Base-by-base conservation (phyloP, 53 echinoderm and acorn worm species). In the Mesocentrotus franciscanus region DNA sequence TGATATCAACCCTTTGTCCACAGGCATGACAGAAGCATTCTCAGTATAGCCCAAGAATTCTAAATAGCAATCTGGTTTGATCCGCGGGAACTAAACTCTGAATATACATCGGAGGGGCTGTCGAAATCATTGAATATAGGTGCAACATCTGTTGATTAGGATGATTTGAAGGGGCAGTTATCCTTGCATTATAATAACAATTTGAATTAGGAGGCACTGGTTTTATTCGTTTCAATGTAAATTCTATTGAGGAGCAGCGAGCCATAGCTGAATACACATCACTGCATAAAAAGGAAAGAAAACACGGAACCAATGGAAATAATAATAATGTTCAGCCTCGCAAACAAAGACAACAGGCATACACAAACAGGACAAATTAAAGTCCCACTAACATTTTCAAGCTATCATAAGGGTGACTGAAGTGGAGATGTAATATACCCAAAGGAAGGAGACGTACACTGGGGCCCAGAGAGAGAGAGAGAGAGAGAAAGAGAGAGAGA, bases 311-410 rank as follows among this genome's bases (percentile, higher is more conserved):
- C 35, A 10, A 61, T 9, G 39, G 39, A 61, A 79, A 79, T 39
- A 4, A 79, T 79, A 79, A 79, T 39, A 79, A 79, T 79, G 79
- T 79, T 35, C 35, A 79, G 39, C 39, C 79, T 79, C 36, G 35
- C 1, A 7, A 36, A 6, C 36, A 79, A 79, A 36, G 79, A 79
- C 79, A 18, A 39, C 30, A 29, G 29, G 29, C 30, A 29, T 72
- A 29, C 17, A 72, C 1, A 72, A 72, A 72, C 72, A 72, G 27
- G 29, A 30, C 72, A 66, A 66, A 72, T 72, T 36, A 36, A 79
- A 79, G 35, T 39, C 20, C 17, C 79, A 79, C 36, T 16, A 79
- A 79, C 17, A 10, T 79, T 7, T 79, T 18, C 35, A 17, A 18
- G 17, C 16, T 79, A 0, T 36, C 10, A 2, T 8, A 79, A 32